phyloP scores from a whole-genome alignment of 2,888 invertebrate genomes.

The Pinctada fucata region DNA sequence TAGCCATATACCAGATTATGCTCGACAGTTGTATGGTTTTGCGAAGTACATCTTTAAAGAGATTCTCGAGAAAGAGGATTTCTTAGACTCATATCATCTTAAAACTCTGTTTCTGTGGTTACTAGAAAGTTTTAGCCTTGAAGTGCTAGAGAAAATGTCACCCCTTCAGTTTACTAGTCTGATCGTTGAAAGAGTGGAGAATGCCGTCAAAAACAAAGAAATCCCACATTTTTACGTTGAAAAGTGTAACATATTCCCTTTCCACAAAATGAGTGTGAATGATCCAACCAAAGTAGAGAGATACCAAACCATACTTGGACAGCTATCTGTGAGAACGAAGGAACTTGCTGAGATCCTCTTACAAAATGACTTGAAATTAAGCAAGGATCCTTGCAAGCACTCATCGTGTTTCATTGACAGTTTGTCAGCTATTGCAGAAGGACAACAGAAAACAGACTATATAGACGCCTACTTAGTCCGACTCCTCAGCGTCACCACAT shows the following conservation, averaged over 20 bases:
- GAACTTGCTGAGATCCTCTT: neutral
- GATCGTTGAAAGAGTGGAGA: constrained; percentile 12
- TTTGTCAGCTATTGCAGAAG: neutral
- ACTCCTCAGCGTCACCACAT: constrained; percentile 21
- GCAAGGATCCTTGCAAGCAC: neutral
- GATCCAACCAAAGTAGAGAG: neutral
- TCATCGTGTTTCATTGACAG: neutral
- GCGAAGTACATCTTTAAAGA: constrained; percentile 38
- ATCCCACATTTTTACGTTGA: constrained; percentile 28
- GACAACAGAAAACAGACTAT: constrained; percentile 8
- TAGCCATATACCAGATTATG: constrained; percentile 9
- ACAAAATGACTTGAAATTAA: constrained; percentile 4
- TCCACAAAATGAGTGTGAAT: constrained; percentile 17
- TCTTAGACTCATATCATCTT: constrained; percentile 39
- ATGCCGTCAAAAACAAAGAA: neutral
- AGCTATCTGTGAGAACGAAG: neutral
- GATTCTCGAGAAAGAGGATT: constrained; percentile 16
- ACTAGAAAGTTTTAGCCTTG: constrained; percentile 11
- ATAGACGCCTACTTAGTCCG: constrained; percentile 31
- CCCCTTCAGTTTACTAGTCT: constrained; percentile 12
- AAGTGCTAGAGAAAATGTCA: constrained; percentile 7
- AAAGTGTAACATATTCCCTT: constrained; percentile 36
- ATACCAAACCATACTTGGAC: neutral
- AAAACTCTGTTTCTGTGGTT: constrained; percentile 39
- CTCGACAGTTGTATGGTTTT: constrained; percentile 37